Percentiles rank a stretch among this genome's conserved stretches.
Conservation (phyloP, 1,140 invertebrate species). For the Drosophila repleta region DNA sequence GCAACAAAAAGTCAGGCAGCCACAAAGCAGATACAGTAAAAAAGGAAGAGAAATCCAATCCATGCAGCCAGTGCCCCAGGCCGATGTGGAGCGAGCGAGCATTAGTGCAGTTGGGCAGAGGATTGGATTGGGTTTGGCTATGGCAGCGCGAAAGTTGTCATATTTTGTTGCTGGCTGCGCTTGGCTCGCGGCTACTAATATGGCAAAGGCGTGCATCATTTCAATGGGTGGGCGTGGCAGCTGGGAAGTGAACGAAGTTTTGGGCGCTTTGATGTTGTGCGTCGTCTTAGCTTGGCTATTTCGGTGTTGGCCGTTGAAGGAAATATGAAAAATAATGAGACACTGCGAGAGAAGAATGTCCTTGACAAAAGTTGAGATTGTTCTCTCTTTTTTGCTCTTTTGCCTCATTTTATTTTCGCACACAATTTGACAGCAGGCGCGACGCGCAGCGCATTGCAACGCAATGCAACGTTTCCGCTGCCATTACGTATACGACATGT, state of each 20-base stretch:
- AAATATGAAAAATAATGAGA: constrained; percentile 59
- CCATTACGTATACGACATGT: constrained; percentile 71
- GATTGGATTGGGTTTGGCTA: not conserved
- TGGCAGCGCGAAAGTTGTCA: constrained; percentile 21
- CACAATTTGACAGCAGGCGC: constrained; percentile 64
- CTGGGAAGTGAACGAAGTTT: not conserved
- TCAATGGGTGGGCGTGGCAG: constrained; percentile 14
- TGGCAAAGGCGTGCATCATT: not conserved
- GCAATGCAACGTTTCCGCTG: constrained; percentile 36
- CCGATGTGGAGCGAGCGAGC: constrained; percentile 3
- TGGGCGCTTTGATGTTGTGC: not conserved
- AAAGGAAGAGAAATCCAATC: constrained; percentile 15
- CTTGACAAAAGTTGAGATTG: constrained; percentile 42
- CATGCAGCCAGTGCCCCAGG: constrained; percentile 12
- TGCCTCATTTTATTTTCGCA: constrained; percentile 45
- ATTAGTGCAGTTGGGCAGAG: constrained; percentile 22
- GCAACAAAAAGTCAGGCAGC: constrained; percentile 29
- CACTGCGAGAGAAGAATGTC: constrained; percentile 32
- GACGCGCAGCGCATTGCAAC: constrained; percentile 35
- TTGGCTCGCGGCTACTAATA: constrained; percentile 32
- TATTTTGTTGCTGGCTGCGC: constrained; percentile 36
- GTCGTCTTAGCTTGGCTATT: constrained; percentile 13
- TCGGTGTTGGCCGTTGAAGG: constrained; percentile 17
- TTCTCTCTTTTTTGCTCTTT: constrained; percentile 7
- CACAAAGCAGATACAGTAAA: constrained; percentile 18